Conservation (phyloP, 1,140 invertebrate species). For the Drosophila orosa region DNA sequence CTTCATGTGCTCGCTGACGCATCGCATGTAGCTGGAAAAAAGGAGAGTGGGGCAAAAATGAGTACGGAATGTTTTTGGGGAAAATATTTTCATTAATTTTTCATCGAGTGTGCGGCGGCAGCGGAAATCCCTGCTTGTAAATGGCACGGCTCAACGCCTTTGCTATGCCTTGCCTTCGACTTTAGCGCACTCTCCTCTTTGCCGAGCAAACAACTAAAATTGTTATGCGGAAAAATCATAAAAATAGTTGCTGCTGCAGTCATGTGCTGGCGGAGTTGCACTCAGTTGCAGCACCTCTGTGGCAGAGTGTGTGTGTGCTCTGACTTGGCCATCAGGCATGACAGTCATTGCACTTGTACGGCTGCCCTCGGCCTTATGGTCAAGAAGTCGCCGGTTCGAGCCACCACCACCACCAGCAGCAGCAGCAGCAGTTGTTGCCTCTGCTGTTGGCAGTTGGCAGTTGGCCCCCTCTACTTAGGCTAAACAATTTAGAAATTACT, state of each 20-base stretch:
- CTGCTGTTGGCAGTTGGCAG: conserved; percentile 1
- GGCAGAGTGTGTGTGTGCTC: conserved; percentile 1
- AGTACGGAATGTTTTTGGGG: conserved; percentile 17
- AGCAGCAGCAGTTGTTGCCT: background rate
- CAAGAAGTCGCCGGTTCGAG: conserved; percentile 26
- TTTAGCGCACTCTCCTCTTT: conserved; percentile 4
- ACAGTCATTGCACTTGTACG: conserved; percentile 71
- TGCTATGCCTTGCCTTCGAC: conserved; percentile 2
- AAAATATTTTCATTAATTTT: conserved; percentile 54
- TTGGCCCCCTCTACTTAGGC: conserved; percentile 15
- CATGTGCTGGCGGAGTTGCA: conserved; percentile 36
- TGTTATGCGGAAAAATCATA: conserved; percentile 71
- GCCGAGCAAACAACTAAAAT: conserved; percentile 14
- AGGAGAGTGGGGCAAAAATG: background rate
- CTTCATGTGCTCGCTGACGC: conserved; percentile 95
- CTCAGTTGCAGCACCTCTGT: conserved; percentile 9
- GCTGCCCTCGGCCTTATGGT: conserved; percentile 48
- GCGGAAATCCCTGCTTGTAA: conserved; percentile 70
- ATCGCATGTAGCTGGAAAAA: conserved; percentile 89
- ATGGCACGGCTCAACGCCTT: conserved; percentile 57
- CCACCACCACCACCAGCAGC: background rate
- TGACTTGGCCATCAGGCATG: conserved; percentile 45
- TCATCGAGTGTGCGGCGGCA: conserved; percentile 10
- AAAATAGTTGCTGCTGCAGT: conserved; percentile 62
- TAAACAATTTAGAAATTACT: conserved; percentile 60